Base-by-base conservation (phyloP, 2,888 invertebrate species). In the Lochmaea crataegi region DNA sequence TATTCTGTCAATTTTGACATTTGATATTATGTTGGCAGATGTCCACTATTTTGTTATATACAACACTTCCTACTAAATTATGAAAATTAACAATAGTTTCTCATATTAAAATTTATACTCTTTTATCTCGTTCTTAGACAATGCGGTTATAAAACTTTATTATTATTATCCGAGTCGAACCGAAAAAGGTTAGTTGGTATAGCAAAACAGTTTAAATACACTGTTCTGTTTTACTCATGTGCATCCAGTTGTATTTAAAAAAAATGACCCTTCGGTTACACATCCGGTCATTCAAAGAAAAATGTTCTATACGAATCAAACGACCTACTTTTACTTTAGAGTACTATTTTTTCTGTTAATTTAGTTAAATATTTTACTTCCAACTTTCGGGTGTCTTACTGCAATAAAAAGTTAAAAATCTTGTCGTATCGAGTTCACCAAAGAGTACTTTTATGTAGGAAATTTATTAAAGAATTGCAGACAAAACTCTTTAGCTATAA, bases 201-300 rank as follows among this genome's bases (percentile, higher is more conserved):
- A 53, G 16, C 16, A 56, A 53, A 66, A 42, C 53, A 51, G 56
- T 65, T 56, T 7, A 65, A 56, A 53, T 65, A 65, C 66, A 56
- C 42, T 42, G n/a, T 66, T 41, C 53, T 38, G 16, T 53, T 53
- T 56, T 42, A 66, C 66, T 66, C 66, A 57, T 66, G 66, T 66
- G 66, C 66, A 66, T 57, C 66, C 66, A 66, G 41, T 57, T 57
- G 66, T 9, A 66, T 41, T 57, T 0, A n/a, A 48, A 26, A 56
- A 66, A 57, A 57, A 66, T 56, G 38, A 22, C 66, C 66, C 66
- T 66, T 66, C 41, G 18, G 41, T 66, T 56, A 66, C 18, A 66
- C 18, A 66, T 66, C 66, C 66, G 66, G 66, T 57, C 66, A 66
- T 66, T 66, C 32, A 41, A 57, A 66, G 56, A 66, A 66, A 57